Percentiles rank a stretch among this genome's conserved stretches.
Evolutionary conservation across 1,140 invertebrate species (phyloP).

Genomic region (Bombus consobrinus): DNA sequence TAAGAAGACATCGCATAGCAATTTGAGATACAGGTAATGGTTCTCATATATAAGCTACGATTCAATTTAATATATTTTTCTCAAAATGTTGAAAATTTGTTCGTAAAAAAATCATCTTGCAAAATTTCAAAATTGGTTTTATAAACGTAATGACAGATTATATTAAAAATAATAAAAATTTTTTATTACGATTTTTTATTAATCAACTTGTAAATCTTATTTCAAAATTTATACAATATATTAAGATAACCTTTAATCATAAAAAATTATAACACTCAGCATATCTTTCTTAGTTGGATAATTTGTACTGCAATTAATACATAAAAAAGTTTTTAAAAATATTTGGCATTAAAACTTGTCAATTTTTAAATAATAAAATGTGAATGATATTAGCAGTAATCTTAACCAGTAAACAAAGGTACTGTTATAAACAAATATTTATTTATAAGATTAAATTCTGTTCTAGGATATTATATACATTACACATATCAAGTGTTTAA

Average conservation of each 20-base stretch:
- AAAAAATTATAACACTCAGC: too few species aligned
- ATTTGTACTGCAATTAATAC: too few species aligned
- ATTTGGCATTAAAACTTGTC: background rate
- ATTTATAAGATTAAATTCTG: background rate
- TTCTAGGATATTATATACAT: background rate
- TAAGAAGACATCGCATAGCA: background rate
- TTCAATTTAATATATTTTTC: background rate
- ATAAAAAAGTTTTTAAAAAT: too few species aligned
- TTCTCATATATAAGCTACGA: background rate
- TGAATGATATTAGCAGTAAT: background rate
- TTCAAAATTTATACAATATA: background rate
- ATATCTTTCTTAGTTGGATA: too few species aligned
- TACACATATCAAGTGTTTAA: conserved; percentile 13
- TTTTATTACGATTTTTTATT: too few species aligned
- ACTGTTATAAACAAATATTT: background rate
- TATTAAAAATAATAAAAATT: too few species aligned
- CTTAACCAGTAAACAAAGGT: too few species aligned
- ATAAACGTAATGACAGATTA: background rate
- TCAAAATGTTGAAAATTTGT: background rate
- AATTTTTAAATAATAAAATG: background rate
- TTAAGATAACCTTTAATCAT: too few species aligned
- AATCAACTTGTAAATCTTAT: background rate
- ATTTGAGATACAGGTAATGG: background rate
- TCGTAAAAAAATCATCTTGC: background rate
- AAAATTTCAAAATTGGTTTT: background rate